Percentiles rank a stretch among this genome's conserved stretches.
Conservation (phyloP, 2,888 invertebrate genomes). For the Nephrocerus scutellatus region DNA sequence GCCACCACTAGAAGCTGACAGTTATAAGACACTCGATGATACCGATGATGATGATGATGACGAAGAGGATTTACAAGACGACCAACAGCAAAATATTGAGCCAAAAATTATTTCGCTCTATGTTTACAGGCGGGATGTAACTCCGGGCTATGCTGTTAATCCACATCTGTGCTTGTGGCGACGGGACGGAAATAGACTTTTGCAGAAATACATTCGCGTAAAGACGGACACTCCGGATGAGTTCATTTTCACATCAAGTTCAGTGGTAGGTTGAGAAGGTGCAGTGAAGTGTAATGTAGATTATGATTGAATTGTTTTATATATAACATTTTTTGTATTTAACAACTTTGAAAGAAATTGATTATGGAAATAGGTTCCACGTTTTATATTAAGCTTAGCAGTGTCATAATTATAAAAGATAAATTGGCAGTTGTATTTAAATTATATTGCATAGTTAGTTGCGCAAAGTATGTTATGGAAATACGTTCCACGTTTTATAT, state of each 20-base stretch:
- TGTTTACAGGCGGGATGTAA: too few relatives aligned
- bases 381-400: background rate
- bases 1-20: slow-evolving; percentile 25
- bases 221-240: slow-evolving; percentile 38
- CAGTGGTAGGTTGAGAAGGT: slow-evolving; percentile 43
- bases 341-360: too few relatives aligned
- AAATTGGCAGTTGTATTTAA: too few relatives aligned
- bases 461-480: too few relatives aligned
- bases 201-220: slow-evolving; percentile 45
- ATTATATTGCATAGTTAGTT: too few relatives aligned
- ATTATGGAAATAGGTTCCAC: too few relatives aligned
- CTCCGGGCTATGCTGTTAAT: slow-evolving; percentile 38
- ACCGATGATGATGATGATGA: slow-evolving; percentile 32
- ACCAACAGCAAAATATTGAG: slow-evolving; percentile 23
- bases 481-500: too few relatives aligned
- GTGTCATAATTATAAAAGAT: too few relatives aligned
- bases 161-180: slow-evolving; percentile 45
- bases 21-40: slow-evolving; percentile 32
- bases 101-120: slow-evolving; percentile 19
- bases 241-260: slow-evolving; percentile 44
- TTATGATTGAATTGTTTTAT: too few relatives aligned
- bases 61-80: slow-evolving; percentile 19
- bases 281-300: too few relatives aligned
- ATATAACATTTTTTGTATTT: too few relatives aligned
- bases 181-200: slow-evolving; percentile 42